A percentile compares a stretch with the other conserved stretches of the same genome.
Evolutionary conservation across 1,140 invertebrate genomes (phyloP).

Genomic region (Choristoneura fumiferana): DNA sequence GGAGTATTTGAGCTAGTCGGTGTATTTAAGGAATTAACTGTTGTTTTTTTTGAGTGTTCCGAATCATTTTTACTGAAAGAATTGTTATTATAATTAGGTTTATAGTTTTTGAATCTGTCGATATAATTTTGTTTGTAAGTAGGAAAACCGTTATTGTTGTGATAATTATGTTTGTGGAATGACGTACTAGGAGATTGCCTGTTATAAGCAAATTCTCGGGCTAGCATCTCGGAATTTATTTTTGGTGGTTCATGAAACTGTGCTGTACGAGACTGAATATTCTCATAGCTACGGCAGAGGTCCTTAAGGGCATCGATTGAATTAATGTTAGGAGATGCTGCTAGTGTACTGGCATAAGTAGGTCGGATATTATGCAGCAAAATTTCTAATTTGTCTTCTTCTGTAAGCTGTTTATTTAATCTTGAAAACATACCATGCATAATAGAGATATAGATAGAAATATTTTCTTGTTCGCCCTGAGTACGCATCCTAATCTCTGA

Average conservation of each 20-base stretch:
- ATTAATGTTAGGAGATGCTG: neutral
- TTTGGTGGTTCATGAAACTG: neutral
- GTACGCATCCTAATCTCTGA: neutral
- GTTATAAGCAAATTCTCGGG: neutral
- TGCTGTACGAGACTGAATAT: neutral
- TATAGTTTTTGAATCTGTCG: neutral
- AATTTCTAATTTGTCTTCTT: neutral
- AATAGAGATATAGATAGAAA: neutral
- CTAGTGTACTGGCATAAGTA: neutral
- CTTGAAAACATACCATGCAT: conserved; percentile 1
- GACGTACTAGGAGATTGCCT: neutral
- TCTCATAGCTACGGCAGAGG: neutral
- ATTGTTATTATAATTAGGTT: neutral
- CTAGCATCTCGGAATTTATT: neutral
- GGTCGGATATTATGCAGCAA: neutral
- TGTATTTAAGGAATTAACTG: too few species aligned
- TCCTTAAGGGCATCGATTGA: neutral
- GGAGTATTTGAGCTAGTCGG: too few species aligned
- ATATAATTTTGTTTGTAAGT: neutral
- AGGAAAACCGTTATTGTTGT: neutral
- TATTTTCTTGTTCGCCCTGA: neutral
- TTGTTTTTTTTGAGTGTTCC: too few species aligned
- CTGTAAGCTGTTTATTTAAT: neutral
- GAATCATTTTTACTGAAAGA: too few species aligned
- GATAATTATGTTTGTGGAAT: neutral